phyloP scores from a whole-genome alignment of 2,113 vertebrate genomes.

The Hoplias malabaricus region DNA sequence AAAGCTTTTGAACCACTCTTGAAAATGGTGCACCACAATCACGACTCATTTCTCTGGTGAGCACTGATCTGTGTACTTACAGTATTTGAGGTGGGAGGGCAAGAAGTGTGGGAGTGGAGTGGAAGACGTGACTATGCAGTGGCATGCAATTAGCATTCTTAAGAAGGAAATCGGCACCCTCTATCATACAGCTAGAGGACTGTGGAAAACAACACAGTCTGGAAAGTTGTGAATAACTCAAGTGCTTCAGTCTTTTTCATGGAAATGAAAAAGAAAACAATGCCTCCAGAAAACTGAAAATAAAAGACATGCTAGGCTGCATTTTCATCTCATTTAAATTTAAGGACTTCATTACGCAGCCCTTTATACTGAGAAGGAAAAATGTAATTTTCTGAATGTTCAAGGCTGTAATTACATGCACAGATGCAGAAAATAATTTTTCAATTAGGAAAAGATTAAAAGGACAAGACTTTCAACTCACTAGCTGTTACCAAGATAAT shows the following conservation, averaged over 20 bases:
- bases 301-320: neutral
- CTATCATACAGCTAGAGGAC: neutral
- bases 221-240: neutral
- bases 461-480: neutral
- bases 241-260: neutral
- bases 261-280: neutral
- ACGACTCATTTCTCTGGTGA: neutral
- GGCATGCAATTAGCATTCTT: constrained; percentile 31
- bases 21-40: neutral
- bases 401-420: neutral
- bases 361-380: neutral
- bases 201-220: neutral
- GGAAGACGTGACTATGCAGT: constrained; percentile 15
- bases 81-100: neutral
- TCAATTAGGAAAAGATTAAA: neutral
- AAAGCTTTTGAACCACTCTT: neutral
- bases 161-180: neutral
- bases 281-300: neutral
- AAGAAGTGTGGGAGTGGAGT: constrained; percentile 16
- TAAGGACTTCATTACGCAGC: neutral
- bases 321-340: neutral
- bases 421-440: neutral
- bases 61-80: constrained; percentile 4
- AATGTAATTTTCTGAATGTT: neutral
- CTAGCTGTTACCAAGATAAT: neutral